These are phyloP conservation scores for Drosophila borealis DNA, from an alignment of 2,888 invertebrate species.

Conservation along the genomic window DNA sequence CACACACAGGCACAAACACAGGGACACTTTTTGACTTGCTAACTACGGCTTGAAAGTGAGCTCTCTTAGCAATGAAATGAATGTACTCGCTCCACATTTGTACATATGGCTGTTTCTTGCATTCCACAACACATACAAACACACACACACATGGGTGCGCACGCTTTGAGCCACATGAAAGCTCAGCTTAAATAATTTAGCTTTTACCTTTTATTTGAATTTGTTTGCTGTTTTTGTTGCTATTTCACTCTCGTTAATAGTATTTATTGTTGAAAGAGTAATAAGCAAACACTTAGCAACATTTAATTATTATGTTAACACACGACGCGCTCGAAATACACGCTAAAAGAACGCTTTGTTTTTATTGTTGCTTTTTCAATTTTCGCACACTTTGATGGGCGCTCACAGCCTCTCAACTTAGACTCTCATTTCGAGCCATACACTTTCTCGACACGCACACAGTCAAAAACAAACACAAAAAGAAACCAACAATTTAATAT, in stretches of 20 bases:
- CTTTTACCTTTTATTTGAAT: constrained; percentile 60
- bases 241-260: constrained; percentile 22
- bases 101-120: constrained; percentile 38
- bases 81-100: constrained; percentile 62
- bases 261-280: constrained; percentile 38
- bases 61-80: constrained; percentile 36
- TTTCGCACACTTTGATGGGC: constrained; percentile 36
- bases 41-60: constrained; percentile 58
- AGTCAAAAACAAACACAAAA: constrained; percentile 21
- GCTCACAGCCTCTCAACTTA: constrained; percentile 7
- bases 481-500: constrained; percentile 5
- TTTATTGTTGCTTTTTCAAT: constrained; percentile 40
- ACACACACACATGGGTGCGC: neutral
- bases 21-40: constrained; percentile 46
- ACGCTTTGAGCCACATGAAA: constrained; percentile 27
- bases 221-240: constrained; percentile 15
- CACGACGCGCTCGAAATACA: constrained; percentile 50
- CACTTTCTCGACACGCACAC: constrained; percentile 22
- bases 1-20: constrained; percentile 35
- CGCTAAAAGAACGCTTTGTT: constrained; percentile 33
- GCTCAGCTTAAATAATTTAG: constrained; percentile 51
- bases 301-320: constrained; percentile 52
- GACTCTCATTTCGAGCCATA: constrained; percentile 10
- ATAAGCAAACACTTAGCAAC: constrained; percentile 49
- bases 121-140: constrained; percentile 41